Evolutionary conservation across 1,140 invertebrate genomes (phyloP).

Genomic region (Cydia pomonella): DNA sequence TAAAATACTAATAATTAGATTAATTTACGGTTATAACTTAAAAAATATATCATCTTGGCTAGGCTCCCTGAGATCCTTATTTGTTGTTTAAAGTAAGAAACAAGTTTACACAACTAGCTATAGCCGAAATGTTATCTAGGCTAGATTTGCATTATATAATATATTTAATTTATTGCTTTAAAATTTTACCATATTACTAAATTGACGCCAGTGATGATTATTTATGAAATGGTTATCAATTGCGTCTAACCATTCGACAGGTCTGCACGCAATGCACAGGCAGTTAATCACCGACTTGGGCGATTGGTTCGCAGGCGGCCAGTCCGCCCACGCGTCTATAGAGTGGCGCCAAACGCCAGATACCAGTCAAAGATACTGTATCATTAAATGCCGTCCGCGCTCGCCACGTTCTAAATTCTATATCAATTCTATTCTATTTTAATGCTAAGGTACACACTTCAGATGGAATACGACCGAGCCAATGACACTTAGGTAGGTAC

Average conservation of each 20-base stretch:
- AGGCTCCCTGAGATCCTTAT: too few relatives aligned
- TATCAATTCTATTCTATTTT: too few relatives aligned
- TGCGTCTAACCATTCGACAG: conserved; percentile 21
- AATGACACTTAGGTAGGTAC: background rate
- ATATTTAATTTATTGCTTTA: background rate
- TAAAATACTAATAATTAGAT: too few relatives aligned
- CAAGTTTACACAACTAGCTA: too few relatives aligned
- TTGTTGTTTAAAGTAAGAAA: too few relatives aligned
- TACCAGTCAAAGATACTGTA: conserved; percentile 27
- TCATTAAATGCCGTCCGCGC: conserved; percentile 13
- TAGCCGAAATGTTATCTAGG: too few relatives aligned
- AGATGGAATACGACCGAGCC: background rate
- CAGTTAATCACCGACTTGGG: conserved; percentile 45
- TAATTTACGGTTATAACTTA: too few relatives aligned
- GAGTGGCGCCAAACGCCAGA: conserved; percentile 46
- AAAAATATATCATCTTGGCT: too few relatives aligned
- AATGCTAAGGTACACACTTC: background rate
- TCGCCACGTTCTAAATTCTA: background rate
- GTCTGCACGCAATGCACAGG: conserved; percentile 38
- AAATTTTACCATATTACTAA: background rate
- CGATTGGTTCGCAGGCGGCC: conserved; percentile 46
- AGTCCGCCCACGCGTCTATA: conserved; percentile 61
- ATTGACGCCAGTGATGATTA: conserved; percentile 6
- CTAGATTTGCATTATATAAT: too few relatives aligned
- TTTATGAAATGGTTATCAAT: conserved; percentile 28